These are phyloP conservation scores for Taphrorychus bicolor DNA, from an alignment of 2,888 invertebrate genomes.

Conservation along the genomic window DNA sequence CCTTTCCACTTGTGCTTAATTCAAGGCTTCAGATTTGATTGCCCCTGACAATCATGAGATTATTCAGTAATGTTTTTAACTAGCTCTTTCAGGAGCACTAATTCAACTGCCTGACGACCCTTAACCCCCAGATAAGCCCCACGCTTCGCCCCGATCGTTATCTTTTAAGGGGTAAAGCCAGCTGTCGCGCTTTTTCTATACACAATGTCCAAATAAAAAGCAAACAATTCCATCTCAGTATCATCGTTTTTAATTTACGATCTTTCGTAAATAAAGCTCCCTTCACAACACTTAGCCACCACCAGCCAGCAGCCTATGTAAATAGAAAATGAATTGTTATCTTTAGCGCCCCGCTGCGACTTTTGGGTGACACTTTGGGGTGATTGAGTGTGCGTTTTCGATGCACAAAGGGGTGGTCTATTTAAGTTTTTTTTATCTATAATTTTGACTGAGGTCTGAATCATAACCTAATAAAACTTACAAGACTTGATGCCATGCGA, in stretches of 20 bases:
- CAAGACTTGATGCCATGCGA: not conserved
- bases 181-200: slow-evolving; percentile 5
- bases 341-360: slow-evolving; percentile 39
- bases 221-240: slow-evolving; percentile 26
- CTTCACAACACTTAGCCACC: slow-evolving; percentile 10
- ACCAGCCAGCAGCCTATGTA: slow-evolving; percentile 33
- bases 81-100: not conserved
- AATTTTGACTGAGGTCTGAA: not conserved
- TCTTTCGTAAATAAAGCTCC: slow-evolving; percentile 23
- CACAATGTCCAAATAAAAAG: slow-evolving; percentile 9
- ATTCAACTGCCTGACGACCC: not conserved
- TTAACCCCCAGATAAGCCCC: not conserved
- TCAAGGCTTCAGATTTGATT: not conserved
- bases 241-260: slow-evolving; percentile 33
- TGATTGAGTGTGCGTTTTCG: slow-evolving; percentile 33
- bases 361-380: slow-evolving; percentile 34
- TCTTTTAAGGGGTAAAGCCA: slow-evolving; percentile 1
- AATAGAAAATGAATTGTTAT: slow-evolving; percentile 39
- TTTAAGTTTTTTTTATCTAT: slow-evolving; percentile 8
- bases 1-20: not conserved
- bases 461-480: not conserved
- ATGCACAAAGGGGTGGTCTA: slow-evolving; percentile 21
- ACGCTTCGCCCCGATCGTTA: not conserved
- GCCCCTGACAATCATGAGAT: not conserved
- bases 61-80: not conserved